Evolutionary conservation across 1,140 invertebrate species (phyloP), one percentile per base, ranked within the genome.

Genomic region (Nixonia krombeini): DNA sequence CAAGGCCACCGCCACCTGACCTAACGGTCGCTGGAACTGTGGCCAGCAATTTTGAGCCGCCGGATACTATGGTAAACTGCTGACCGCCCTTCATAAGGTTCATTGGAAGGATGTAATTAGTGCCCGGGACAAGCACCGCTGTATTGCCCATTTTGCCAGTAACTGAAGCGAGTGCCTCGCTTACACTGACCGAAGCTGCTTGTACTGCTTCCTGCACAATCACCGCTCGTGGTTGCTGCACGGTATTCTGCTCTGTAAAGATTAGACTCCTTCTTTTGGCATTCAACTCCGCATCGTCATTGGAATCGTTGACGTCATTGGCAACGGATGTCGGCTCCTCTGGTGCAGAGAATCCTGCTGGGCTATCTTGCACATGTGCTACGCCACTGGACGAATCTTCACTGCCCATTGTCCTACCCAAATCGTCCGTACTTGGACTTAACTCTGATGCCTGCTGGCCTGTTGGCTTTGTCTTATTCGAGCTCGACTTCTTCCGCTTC

Each of bases 401-500:
- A 49, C 90, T 91, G 0, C 90, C 90, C 85, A 91, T 89, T 0
- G 90, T 91, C 4, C 89, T 77, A 3, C 88, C 87, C 0, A 86
- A 85, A 70, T 91, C 90, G 4, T 92, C 91, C 1, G 84, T 73
- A 35, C 89, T 89, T 0, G 89, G 88, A 69, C 88, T 89, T 26
- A 87, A 74, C 38, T 90, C 88, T 56, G 86, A 81, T 56, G 82
- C 75, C 57, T 87, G 84, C 52, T 86, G 80, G 57, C 87, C 72
- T 61, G 83, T 45, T 37, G 88, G 75, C 77, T 87, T 89, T 29
- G 86, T 76, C 80, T 88, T 88, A 8, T 82, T 80, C 21, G 88
- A 88, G 1, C 87, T 88, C 23, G 89, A 90, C 70, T 92, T 93
- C 76, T 93, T 93, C 7, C 91, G 83, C 67, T 93, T 93, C 0